Evolutionary conservation across 2,113 vertebrate species (phyloP).

Genomic region (Apodemus speciosus): DNA sequence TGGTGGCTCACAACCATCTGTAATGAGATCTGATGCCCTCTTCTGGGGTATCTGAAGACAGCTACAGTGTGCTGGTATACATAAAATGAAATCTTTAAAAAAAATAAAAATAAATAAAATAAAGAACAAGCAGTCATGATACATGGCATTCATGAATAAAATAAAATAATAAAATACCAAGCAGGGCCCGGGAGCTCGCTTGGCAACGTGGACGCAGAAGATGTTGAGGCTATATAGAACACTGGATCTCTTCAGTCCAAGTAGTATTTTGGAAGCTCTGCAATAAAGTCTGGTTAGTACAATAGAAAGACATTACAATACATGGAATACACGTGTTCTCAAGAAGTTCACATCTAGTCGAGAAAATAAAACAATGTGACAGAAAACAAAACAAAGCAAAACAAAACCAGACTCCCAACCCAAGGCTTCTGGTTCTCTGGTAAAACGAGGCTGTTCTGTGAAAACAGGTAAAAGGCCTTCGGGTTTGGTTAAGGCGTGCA

Average conservation of each 20-base stretch:
- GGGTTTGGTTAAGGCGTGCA: background rate
- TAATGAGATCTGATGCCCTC: no score
- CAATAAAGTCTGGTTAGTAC: background rate
- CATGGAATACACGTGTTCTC: background rate
- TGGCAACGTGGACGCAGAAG: background rate
- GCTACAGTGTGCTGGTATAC: no score
- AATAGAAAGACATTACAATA: constrained; percentile 18
- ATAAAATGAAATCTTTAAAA: no score
- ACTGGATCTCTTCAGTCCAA: background rate
- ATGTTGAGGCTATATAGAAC: background rate
- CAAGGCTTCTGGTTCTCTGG: background rate
- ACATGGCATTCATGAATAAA: no score
- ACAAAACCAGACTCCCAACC: background rate
- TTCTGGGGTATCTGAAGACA: no score
- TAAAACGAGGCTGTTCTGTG: background rate
- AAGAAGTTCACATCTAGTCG: constrained; percentile 1
- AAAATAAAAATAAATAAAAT: background rate
- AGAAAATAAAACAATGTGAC: background rate
- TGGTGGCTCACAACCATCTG: no score
- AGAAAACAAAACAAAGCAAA: background rate
- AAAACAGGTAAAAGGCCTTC: background rate
- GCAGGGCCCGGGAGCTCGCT: background rate
- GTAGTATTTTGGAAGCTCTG: constrained; percentile 12
- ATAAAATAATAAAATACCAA: background rate
- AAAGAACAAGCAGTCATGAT: no score